Conservation (phyloP, 2,797 vertebrate genomes). For the Xenops minutus region DNA sequence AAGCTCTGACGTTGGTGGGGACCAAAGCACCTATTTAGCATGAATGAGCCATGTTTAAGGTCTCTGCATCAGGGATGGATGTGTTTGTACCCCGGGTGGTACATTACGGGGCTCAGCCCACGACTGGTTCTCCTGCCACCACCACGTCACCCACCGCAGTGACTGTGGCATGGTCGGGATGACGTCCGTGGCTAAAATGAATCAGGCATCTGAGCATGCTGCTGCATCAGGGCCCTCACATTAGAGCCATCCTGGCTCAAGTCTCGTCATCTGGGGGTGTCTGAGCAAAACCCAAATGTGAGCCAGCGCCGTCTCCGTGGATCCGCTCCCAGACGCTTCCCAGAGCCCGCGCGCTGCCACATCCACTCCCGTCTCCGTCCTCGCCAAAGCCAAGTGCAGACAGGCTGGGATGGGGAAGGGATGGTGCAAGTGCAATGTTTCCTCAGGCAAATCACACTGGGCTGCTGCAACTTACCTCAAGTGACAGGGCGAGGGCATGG, state of each 20-base stretch:
- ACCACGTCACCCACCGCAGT: not conserved
- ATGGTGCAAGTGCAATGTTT: fast-evolving
- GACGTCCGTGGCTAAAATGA: not conserved
- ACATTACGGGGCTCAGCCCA: not conserved
- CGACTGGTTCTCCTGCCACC: not conserved
- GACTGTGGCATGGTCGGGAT: fast-evolving
- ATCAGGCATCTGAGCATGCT: not conserved
- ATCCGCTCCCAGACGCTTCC: not conserved
- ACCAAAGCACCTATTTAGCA: not conserved
- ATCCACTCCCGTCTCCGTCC: fast-evolving
- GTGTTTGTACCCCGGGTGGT: not conserved
- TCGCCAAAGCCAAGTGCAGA: fast-evolving
- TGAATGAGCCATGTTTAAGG: fast-evolving
- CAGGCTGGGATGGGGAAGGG: not conserved
- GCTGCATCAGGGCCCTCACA: not conserved
- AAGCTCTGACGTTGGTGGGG: not conserved
- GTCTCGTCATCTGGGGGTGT: not conserved
- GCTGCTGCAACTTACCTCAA: not conserved
- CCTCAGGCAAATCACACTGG: not conserved
- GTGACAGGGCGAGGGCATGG: not conserved
- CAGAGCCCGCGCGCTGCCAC: not conserved
- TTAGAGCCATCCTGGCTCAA: not conserved
- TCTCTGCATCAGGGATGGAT: not conserved
- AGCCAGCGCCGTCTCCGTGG: not conserved
- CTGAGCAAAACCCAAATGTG: not conserved